These are phyloP conservation scores for Mercenaria mercenaria DNA, from an alignment of 1,140 invertebrate genomes.

Conservation along the genomic window DNA sequence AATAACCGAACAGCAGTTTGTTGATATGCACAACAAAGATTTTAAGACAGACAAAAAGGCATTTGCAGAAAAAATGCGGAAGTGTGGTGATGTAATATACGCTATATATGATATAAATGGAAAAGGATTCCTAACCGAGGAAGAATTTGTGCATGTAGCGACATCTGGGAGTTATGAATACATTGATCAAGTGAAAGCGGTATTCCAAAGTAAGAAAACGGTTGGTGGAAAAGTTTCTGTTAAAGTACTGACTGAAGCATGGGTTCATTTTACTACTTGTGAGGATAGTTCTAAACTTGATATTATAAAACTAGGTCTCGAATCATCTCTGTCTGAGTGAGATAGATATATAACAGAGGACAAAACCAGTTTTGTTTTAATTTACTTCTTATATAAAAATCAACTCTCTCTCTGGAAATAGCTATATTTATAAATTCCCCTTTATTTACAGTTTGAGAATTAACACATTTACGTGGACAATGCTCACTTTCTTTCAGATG, in stretches of 20 bases:
- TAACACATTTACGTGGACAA: too few species aligned
- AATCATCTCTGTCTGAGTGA: background rate
- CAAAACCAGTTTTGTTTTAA: too few species aligned
- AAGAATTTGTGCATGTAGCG: background rate
- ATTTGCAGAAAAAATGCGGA: background rate
- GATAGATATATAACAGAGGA: too few species aligned
- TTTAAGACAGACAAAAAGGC: background rate
- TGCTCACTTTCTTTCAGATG: too few species aligned
- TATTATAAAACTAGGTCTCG: background rate
- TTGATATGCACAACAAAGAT: background rate
- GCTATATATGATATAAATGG: background rate
- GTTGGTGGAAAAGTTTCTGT: background rate
- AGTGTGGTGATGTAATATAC: background rate
- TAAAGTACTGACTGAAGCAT: background rate
- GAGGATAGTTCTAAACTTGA: conserved; percentile 7
- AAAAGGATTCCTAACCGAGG: background rate
- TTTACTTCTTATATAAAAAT: too few species aligned
- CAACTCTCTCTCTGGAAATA: too few species aligned
- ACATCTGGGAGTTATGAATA: background rate
- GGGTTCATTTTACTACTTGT: background rate
- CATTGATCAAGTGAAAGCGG: background rate
- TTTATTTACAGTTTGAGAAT: too few species aligned
- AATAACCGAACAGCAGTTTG: conserved; percentile 3
- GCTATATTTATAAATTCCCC: too few species aligned
- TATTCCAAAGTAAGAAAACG: background rate